phyloP scores from a whole-genome alignment of 2,113 vertebrate genomes.

The Nettapus auritus region DNA sequence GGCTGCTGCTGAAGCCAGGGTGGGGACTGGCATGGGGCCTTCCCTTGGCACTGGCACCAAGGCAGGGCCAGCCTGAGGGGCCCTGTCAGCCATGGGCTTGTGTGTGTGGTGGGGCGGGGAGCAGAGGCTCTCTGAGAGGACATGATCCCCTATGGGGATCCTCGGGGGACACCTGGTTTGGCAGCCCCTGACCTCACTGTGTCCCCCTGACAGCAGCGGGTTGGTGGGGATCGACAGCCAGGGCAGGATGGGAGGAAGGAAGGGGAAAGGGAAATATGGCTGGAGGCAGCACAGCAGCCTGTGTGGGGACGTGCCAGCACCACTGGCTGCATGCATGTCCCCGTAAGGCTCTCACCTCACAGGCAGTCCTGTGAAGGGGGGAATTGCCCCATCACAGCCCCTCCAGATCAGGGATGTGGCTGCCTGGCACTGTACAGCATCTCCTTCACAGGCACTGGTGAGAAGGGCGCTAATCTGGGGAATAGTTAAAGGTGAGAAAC shows the following conservation, averaged over 20 bases:
- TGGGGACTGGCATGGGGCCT: no score
- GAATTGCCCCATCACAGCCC: neutral
- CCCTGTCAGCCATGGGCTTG: neutral
- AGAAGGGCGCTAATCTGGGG: neutral
- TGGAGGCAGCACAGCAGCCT: neutral
- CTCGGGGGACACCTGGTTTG: neutral
- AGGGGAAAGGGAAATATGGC: neutral
- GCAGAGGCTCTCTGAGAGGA: neutral
- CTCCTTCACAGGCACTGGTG: neutral
- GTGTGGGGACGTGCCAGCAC: neutral
- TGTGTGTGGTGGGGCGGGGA: neutral
- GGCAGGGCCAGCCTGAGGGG: neutral
- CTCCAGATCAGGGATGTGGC: accelerated
- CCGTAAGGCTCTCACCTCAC: neutral
- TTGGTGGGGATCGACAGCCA: neutral
- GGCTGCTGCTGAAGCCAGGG: neutral
- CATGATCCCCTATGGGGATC: neutral
- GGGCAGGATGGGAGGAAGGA: neutral
- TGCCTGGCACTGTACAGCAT: neutral
- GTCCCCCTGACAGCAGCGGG: neutral
- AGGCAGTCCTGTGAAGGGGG: neutral
- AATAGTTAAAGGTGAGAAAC: slow-evolving; percentile 25
- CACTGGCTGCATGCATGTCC: neutral
- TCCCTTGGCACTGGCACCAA: neutral
- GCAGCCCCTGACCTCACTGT: neutral